Percentiles rank a stretch among this genome's conserved stretches.
phyloP scores from a whole-genome alignment of 2,113 vertebrate genomes.

The Sylvilagus bachmani region DNA sequence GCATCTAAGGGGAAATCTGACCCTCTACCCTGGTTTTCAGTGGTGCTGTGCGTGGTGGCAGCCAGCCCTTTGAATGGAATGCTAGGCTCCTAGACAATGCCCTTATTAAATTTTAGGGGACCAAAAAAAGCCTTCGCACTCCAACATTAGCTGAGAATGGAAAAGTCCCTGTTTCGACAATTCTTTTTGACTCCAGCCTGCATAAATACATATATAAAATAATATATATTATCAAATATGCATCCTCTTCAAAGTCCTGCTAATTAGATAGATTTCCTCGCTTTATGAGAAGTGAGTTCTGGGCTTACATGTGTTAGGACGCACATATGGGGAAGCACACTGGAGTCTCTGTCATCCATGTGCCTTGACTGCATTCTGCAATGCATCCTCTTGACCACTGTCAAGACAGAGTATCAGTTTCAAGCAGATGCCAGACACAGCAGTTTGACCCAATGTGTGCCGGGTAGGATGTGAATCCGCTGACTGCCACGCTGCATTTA shows the following conservation, averaged over 20 bases:
- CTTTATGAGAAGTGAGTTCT: constrained; percentile 58
- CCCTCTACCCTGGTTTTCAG: not conserved
- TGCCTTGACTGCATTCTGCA: not conserved
- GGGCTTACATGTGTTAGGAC: constrained; percentile 20
- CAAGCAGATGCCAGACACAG: not conserved
- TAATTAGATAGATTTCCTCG: constrained; percentile 61
- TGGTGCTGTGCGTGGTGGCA: not conserved
- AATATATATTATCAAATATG: constrained; percentile 44
- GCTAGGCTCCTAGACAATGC: constrained; percentile 40
- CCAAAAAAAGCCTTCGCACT: constrained; percentile 14
- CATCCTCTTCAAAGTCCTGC: constrained; percentile 68
- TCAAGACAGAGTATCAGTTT: not conserved
- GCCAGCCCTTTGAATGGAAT: not conserved
- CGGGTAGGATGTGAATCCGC: not conserved
- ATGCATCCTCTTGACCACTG: not conserved
- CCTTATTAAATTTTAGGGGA: constrained; percentile 64
- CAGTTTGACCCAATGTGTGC: not conserved
- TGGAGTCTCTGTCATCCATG: not conserved
- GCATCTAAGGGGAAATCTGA: not conserved
- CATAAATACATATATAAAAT: constrained; percentile 70
- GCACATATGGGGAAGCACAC: constrained; percentile 4
- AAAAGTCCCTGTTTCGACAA: constrained; percentile 54
- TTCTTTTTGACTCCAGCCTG: constrained; percentile 61
- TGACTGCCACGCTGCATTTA: not conserved
- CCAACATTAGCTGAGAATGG: constrained; percentile 52